A percentile compares a stretch with the other conserved stretches of the same genome.
Conservation (phyloP, 2,797 vertebrate genomes). For the Silurus lanzhouensis region DNA sequence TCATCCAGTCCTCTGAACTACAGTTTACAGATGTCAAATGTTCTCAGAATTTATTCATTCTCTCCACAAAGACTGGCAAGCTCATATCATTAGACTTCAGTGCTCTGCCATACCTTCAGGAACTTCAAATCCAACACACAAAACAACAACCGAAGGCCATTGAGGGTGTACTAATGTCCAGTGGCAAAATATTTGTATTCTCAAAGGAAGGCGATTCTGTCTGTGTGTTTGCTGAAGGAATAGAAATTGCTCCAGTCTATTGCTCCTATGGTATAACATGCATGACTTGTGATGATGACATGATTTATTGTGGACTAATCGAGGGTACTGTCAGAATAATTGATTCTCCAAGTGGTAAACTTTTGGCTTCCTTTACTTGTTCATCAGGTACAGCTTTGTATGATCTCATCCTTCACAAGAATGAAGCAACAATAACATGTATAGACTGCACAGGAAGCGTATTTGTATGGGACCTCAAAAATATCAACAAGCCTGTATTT, state of each 20-base stretch:
- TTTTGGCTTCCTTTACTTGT: constrained; percentile 63
- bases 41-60: constrained; percentile 63
- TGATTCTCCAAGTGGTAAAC: constrained; percentile 52
- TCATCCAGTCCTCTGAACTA: constrained; percentile 58
- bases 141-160: constrained; percentile 32
- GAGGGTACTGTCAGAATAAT: constrained; percentile 69
- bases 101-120: constrained; percentile 56
- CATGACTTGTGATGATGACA: constrained; percentile 56
- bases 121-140: constrained; percentile 53
- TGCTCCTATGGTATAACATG: constrained; percentile 71
- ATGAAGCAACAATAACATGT: constrained; percentile 63
- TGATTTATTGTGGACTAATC: constrained; percentile 73
- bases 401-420: constrained; percentile 61
- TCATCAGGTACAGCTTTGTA: constrained; percentile 55
- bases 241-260: constrained; percentile 54
- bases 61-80: constrained; percentile 65
- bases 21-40: constrained; percentile 66
- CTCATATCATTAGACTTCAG: constrained; percentile 69
- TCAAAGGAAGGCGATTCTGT: constrained; percentile 63
- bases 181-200: constrained; percentile 65
- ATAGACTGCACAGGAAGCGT: constrained; percentile 71
- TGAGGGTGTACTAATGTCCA: constrained; percentile 59
- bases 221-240: constrained; percentile 60
- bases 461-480: constrained; percentile 68
- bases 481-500: constrained; percentile 57